Base-by-base conservation (phyloP, 2,113 vertebrate genomes). In the Casuarius casuarius region DNA sequence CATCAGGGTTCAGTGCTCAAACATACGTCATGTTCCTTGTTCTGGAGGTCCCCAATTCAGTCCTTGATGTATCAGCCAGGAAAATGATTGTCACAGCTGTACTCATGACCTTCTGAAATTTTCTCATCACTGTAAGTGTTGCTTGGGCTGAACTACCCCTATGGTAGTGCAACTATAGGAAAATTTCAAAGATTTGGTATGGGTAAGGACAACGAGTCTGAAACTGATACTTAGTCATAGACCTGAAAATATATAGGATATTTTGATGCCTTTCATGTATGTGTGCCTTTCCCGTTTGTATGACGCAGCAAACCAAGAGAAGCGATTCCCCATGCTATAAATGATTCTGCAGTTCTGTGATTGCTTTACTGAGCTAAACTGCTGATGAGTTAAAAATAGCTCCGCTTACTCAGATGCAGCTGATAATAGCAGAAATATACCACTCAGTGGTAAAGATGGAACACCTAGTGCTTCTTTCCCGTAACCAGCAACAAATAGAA, bases 391-490 rank as follows among this genome's bases (percentile, higher is more conserved):
- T 94, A 94, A 95, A 96, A 97, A 96, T 95, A 97, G 91, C 81
- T 94, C 77, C 40, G 80, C 94, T 97, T 94, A 90, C 89, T 96
- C 96, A 97, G 54, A 94, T 85, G 67, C 87, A 91, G 78, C 87
- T 95, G 91, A 66, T 73, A 85, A 49, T 3, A 26, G 71, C 71
- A 89, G 95, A 92, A 94, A 96, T 94, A 80, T 7, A 90, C 86
- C n/a, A 0, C n/a, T 65, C 6, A 0, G 10, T 68, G 44, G 42
- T 94, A 70, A 89, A 59, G 58, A 67, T 93, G 84, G 63, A 96
- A 95, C 84, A 92, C 78, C 38, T 83, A 48, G 67, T 80, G 31
- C 49, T 94, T 70, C 82, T 91, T 96, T 95, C 87, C 84, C 74
- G 89, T 92, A 72, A 91, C 3, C 21, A 70, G 65, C 28, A 80